These are phyloP conservation scores for Solenodon paradoxus DNA, from an alignment of 2,113 vertebrate genomes.

Conservation along the genomic window DNA sequence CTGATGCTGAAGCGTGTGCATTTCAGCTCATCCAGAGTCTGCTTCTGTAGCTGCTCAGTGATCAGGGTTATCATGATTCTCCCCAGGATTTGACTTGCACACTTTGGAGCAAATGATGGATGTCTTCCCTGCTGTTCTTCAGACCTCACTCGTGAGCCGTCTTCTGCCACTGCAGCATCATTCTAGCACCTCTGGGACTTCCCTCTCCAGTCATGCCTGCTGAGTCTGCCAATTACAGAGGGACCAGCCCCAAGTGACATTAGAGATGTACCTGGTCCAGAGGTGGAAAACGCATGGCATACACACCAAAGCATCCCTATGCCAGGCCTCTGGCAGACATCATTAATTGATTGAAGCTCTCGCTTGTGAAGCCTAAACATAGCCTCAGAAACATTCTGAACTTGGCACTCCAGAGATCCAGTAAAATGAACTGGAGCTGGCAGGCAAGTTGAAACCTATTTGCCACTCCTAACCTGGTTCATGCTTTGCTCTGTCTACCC, in stretches of 20 bases:
- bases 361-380: conserved; percentile 46
- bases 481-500: conserved; percentile 18
- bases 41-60: conserved; percentile 91
- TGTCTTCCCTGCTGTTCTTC: conserved; percentile 72
- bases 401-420: conserved; percentile 48
- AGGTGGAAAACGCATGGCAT: conserved; percentile 61
- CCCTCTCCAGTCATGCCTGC: conserved; percentile 79
- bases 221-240: conserved; percentile 77
- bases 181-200: conserved; percentile 77
- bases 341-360: conserved; percentile 51
- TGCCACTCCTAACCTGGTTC: conserved; percentile 41
- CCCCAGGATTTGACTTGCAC: conserved; percentile 70
- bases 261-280: conserved; percentile 66
- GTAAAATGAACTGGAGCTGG: conserved; percentile 45
- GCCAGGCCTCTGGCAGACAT: conserved; percentile 65
- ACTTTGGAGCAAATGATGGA: conserved; percentile 74
- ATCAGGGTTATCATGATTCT: conserved; percentile 91
- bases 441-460: conserved; percentile 57
- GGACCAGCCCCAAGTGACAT: conserved; percentile 71
- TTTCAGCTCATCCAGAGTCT: conserved; percentile 91
- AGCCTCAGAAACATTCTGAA: conserved; percentile 51
- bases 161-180: conserved; percentile 78
- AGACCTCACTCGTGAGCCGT: conserved; percentile 72
- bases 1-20: conserved; percentile 88
- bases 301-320: conserved; percentile 50